Percentiles rank a stretch among this genome's conserved stretches.
Conservation (phyloP, 2,113 vertebrate genomes). For the Meles meles region DNA sequence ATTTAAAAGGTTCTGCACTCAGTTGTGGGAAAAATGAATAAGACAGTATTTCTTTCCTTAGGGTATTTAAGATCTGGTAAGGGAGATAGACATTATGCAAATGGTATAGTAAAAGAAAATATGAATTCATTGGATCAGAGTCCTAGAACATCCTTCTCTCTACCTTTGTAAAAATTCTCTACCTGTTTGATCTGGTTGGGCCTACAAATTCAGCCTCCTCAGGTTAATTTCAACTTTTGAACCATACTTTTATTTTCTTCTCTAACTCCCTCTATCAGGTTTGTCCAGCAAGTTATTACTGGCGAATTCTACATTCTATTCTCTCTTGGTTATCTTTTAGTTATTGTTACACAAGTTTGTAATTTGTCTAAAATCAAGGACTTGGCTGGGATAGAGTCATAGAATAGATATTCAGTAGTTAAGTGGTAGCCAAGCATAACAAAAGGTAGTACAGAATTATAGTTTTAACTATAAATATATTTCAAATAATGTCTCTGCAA, state of each 20-base stretch:
- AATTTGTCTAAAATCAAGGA: neutral
- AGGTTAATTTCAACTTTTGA: neutral
- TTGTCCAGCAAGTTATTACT: neutral
- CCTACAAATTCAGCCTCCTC: neutral
- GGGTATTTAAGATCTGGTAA: neutral
- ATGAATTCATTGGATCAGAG: neutral
- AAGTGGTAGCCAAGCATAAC: neutral
- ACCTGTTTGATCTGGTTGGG: neutral
- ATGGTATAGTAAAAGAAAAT: neutral
- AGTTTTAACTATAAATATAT: neutral
- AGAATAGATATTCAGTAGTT: neutral
- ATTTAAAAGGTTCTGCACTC: neutral
- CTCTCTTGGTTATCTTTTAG: neutral
- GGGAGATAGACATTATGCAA: neutral
- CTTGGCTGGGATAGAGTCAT: neutral
- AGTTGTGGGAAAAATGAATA: neutral
- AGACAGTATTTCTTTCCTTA: conserved; percentile 26
- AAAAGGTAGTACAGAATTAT: neutral
- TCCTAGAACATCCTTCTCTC: neutral
- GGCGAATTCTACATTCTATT: neutral
- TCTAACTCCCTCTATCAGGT: neutral
- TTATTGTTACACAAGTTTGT: neutral
- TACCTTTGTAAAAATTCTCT: neutral
- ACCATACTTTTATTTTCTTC: neutral
- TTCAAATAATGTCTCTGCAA: conserved; percentile 24